Evolutionary conservation across 2,113 vertebrate species (phyloP).

Genomic region (Danionella cerebrum): DNA sequence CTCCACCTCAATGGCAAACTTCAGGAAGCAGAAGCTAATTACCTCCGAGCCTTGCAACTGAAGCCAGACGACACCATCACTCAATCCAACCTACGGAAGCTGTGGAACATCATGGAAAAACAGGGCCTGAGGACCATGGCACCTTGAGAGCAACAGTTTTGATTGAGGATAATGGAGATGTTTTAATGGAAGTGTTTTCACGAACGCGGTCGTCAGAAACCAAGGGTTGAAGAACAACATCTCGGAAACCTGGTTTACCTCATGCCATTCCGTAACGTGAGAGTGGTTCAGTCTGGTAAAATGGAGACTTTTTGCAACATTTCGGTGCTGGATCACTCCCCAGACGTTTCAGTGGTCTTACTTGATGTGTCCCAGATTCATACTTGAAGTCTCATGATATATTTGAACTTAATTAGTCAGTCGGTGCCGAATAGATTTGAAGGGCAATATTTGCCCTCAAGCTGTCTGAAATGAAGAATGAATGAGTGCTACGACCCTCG

Average conservation of each 20-base stretch:
- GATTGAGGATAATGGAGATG: neutral
- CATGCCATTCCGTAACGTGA: neutral
- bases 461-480: slow-evolving; percentile 18
- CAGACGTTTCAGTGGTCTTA: slow-evolving; percentile 47
- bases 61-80: slow-evolving; percentile 96
- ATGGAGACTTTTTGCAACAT: slow-evolving; percentile 5
- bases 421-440: slow-evolving; percentile 19
- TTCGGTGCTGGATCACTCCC: neutral
- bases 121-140: slow-evolving; percentile 87
- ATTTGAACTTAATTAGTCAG: slow-evolving; percentile 30
- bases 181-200: neutral
- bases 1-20: slow-evolving; percentile 94
- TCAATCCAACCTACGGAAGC: slow-evolving; percentile 93
- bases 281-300: neutral
- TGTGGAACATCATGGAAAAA: slow-evolving; percentile 99
- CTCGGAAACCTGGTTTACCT: neutral
- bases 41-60: slow-evolving; percentile 87
- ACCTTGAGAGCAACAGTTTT: slow-evolving; percentile 62
- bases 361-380: slow-evolving; percentile 50
- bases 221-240: neutral
- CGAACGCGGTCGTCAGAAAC: neutral
- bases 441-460: slow-evolving; percentile 13
- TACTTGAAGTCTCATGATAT: slow-evolving; percentile 49
- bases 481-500: neutral
- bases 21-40: slow-evolving; percentile 89